Percentiles rank a stretch among this genome's conserved stretches.
Evolutionary conservation across 2,888 invertebrate genomes (phyloP).

Genomic region (Patella ulyssiponensis): DNA sequence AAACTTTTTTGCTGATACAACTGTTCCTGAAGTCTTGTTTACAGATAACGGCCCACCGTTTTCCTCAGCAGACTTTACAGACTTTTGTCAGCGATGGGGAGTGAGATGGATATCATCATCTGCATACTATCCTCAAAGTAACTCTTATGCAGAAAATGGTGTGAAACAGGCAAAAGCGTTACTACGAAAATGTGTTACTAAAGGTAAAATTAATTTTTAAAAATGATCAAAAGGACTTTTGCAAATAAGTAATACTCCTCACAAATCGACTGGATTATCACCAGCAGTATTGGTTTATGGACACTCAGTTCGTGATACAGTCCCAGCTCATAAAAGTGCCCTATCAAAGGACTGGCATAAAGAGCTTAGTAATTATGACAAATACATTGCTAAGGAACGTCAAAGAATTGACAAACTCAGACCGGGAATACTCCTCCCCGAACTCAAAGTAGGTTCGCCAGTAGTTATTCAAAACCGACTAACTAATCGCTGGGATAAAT

Average conservation of each 20-base stretch:
- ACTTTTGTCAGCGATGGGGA: not conserved
- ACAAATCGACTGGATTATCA: too few species aligned
- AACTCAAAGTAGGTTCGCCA: not conserved
- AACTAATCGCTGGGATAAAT: too few species aligned
- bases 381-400: not conserved
- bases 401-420: not conserved
- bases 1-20: conserved; percentile 5
- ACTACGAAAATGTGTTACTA: too few species aligned
- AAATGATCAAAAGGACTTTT: not conserved
- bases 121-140: not conserved
- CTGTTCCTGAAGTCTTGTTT: not conserved
- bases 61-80: not conserved
- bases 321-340: not conserved
- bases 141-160: not conserved
- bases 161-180: not conserved
- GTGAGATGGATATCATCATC: too few species aligned
- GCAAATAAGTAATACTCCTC: not conserved
- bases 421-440: not conserved
- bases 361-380: conserved; percentile 2
- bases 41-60: too few species aligned
- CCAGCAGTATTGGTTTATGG: too few species aligned
- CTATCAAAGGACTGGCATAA: not conserved
- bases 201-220: not conserved
- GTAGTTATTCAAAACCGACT: too few species aligned
- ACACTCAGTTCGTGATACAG: too few species aligned